Evolutionary conservation across 1,140 invertebrate genomes (phyloP), one percentile per base, ranked within the genome.

Genomic region (Cryptotermes secundus): DNA sequence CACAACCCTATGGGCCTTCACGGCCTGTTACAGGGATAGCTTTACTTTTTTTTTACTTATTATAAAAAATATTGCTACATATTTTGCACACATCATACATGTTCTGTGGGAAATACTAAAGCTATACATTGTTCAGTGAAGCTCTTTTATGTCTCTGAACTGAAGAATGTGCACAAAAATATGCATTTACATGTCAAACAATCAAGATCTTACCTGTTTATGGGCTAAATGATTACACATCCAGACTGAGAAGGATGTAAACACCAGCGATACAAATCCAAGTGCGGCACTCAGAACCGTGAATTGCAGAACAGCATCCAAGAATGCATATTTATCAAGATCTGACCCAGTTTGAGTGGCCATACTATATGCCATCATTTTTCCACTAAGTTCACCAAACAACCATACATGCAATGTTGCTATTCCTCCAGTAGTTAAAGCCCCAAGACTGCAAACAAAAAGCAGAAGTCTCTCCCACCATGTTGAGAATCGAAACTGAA

Each of bases 401-500:
- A 95, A 90, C 14, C 94, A 88, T 79, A 93, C 94, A 87, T 95
- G 93, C 12, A 93, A 86, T 0, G 95, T 94, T 49, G 93, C 92
- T 36, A 92, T 91, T 22, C 91, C 88, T 16, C 94, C 94, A 31
- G 93, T 92, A 65, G 91, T 88, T 2, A 93, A 85, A 0, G 93
- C 91, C 82, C 90, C 91, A 82, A 94, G 35, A 14, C 92, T 86
- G 12, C 93, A 94, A 24, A 94, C 85, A 22, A 87, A 86, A 85
- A 95, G 91, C 26, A 93, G 89, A 0, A 91, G 85, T 88, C 92
- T 92, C 87, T 96, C 94, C 72, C 86, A 88, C 38, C 80, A 88
- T 6, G 90, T 91, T 26, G 94, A 90, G 88, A 92, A 95, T 87
- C 91, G 88, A 87, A 92, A 94, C 93, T 94, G 88, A 86, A 90